phyloP scores from a whole-genome alignment of 2,797 vertebrate genomes.

The Sebastes ruberrimus region DNA sequence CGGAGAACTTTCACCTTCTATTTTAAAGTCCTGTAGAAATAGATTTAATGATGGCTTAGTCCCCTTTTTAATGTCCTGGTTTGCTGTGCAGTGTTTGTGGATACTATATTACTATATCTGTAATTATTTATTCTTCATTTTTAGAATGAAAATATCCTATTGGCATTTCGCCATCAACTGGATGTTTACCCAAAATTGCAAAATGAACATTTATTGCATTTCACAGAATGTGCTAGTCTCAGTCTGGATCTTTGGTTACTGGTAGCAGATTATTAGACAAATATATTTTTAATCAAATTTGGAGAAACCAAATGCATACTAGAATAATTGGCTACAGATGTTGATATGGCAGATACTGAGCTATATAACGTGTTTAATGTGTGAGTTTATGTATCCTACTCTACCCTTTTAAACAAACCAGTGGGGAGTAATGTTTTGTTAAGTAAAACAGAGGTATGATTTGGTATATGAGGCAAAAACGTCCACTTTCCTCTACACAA shows the following conservation, averaged over 20 bases:
- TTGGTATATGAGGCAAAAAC: background rate
- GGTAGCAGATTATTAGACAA: background rate
- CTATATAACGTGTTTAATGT: background rate
- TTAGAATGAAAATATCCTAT: background rate
- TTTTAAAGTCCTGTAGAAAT: conserved; percentile 24
- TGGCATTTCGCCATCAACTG: background rate
- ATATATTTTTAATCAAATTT: background rate
- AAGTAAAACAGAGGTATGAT: background rate
- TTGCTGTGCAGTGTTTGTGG: background rate
- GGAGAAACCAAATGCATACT: background rate
- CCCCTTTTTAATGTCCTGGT: background rate
- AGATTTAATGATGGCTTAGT: conserved; percentile 42
- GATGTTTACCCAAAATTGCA: background rate
- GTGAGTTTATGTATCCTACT: background rate
- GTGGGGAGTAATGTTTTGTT: background rate
- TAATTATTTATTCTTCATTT: background rate
- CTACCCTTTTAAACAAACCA: background rate
- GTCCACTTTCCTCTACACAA: background rate
- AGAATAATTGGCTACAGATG: background rate
- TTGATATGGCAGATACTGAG: background rate
- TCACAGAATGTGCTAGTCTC: background rate
- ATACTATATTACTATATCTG: background rate
- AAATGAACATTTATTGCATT: background rate
- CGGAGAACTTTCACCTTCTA: conserved; percentile 10
- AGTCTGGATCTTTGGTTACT: background rate